These are phyloP conservation scores for Aporophyla nigra DNA, from an alignment of 2,888 invertebrate genomes.

Conservation along the genomic window DNA sequence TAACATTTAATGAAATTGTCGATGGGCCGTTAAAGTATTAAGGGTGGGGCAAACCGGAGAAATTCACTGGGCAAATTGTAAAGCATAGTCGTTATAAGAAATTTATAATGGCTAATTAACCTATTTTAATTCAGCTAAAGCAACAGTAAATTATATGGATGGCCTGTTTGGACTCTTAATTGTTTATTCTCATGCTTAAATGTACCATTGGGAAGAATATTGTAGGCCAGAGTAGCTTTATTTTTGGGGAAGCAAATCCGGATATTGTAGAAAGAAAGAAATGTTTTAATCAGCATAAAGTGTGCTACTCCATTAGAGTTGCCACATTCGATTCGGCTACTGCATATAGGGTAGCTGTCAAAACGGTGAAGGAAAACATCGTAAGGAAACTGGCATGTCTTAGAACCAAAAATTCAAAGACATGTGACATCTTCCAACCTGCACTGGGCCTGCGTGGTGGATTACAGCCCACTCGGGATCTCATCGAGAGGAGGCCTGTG, in stretches of 20 bases:
- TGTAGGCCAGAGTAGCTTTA: constrained; percentile 30
- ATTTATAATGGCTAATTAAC: constrained; percentile 67
- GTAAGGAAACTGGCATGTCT: no score
- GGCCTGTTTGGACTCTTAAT: constrained; percentile 63
- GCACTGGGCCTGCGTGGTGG: no score
- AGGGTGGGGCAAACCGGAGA: constrained; percentile 37
- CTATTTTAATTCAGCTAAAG: constrained; percentile 67
- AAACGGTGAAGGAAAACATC: neutral
- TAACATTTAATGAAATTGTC: constrained; percentile 63
- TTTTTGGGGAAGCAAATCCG: constrained; percentile 21
- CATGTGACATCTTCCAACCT: no score
- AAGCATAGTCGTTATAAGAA: constrained; percentile 63
- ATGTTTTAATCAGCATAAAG: constrained; percentile 2
- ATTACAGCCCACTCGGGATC: no score
- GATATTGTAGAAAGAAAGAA: neutral
- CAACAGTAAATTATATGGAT: constrained; percentile 62
- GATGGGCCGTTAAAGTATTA: constrained; percentile 59
- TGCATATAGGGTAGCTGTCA: neutral
- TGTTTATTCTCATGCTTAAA: constrained; percentile 63
- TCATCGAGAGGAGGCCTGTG: no score
- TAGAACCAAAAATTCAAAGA: no score
- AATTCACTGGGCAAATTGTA: constrained; percentile 57
- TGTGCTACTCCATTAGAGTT: no score
- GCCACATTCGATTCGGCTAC: neutral
- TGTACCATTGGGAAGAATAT: constrained; percentile 39